These are phyloP conservation scores for Babyrousa celebensis DNA, from an alignment of 2,797 vertebrate species.

Conservation along the genomic window DNA sequence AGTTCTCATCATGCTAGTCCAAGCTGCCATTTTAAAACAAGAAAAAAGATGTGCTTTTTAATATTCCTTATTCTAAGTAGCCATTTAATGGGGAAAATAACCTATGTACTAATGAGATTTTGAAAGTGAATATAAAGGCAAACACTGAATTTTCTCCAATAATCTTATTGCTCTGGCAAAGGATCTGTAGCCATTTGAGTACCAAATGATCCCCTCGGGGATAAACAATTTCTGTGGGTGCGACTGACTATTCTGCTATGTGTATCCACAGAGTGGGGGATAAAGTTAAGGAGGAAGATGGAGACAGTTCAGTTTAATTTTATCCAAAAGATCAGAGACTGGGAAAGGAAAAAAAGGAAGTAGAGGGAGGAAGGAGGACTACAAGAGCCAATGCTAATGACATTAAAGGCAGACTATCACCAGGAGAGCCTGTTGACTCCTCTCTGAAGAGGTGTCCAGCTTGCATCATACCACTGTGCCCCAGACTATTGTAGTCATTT, in stretches of 20 bases:
- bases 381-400: background rate
- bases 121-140: conserved; percentile 68
- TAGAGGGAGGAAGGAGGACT: background rate
- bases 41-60: conserved; percentile 55
- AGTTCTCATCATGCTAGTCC: conserved; percentile 57
- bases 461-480: background rate
- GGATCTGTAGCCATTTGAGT: conserved; percentile 54
- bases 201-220: conserved; percentile 67
- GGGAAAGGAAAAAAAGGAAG: background rate
- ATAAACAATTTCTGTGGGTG: conserved; percentile 60
- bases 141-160: conserved; percentile 76
- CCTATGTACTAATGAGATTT: conserved; percentile 72
- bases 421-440: background rate
- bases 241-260: background rate
- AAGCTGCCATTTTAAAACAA: conserved; percentile 49
- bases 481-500: background rate
- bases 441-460: background rate
- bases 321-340: conserved; percentile 28
- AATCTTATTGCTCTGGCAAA: conserved; percentile 55
- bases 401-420: background rate
- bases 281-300: background rate
- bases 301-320: conserved; percentile 35
- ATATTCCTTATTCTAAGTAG: conserved; percentile 61
- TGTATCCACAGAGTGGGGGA: conserved; percentile 11
- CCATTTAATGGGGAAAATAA: conserved; percentile 56